Evolutionary conservation across 2,113 vertebrate genomes (phyloP).

Genomic region (Phalacrocorax brasilianus): DNA sequence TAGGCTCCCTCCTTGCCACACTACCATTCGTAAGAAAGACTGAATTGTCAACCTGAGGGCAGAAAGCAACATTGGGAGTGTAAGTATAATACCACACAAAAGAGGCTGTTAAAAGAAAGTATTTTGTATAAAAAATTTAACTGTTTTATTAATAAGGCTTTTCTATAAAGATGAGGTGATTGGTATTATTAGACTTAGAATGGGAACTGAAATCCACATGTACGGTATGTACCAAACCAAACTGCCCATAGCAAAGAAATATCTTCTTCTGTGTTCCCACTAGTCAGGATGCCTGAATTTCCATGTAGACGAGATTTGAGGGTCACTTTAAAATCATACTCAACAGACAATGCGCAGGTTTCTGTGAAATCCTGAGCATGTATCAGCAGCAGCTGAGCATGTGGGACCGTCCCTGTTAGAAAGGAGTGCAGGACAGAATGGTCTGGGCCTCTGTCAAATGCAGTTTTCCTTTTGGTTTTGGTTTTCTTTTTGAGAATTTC

Average conservation of each 20-base stretch:
- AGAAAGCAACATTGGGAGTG: background rate
- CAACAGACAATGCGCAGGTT: background rate
- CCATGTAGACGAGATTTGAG: background rate
- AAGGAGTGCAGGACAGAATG: background rate
- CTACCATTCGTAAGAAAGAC: background rate
- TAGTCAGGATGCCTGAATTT: background rate
- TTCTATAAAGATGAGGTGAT: background rate
- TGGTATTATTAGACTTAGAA: background rate
- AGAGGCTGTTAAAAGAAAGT: background rate
- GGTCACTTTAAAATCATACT: background rate
- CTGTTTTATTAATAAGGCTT: background rate
- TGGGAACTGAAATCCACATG: background rate
- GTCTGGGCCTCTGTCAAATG: background rate
- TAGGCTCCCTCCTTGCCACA: background rate
- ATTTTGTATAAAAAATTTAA: background rate
- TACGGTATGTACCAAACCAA: background rate
- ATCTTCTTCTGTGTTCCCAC: background rate
- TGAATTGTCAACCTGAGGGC: background rate
- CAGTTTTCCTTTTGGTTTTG: background rate
- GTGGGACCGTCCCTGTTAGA: background rate
- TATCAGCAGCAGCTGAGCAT: background rate
- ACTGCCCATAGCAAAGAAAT: background rate
- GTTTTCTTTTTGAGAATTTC: background rate
- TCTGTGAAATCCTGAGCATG: background rate
- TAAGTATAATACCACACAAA: background rate